Base-by-base conservation (phyloP, 2,888 invertebrate genomes). In the Drosophila heteroneura region DNA sequence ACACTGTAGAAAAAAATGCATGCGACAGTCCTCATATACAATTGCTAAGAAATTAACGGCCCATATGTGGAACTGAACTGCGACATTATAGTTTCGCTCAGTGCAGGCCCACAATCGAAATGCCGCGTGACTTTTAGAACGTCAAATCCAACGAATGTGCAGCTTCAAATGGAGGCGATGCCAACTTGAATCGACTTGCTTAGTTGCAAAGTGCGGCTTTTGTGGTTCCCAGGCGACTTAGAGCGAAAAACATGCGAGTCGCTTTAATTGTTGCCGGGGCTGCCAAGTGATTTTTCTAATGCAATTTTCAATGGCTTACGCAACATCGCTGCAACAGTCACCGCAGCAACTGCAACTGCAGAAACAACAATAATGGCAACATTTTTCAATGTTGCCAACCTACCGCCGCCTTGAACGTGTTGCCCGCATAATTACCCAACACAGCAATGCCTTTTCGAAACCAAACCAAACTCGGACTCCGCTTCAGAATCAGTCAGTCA, bases 201-300 rank as follows among this genome's bases (percentile, higher is more conserved):
- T 44, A 70, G 71, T 63, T 69, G 73, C 66, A 72, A 77, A 77
- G 74, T 76, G 79, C 79, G 80, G 85, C 85, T 87, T 85, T 85
- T 85, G 85, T 79, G 85, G 85, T 85, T 85, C 85, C 85, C 85
- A 85, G 77, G 85, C 85, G 85, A 74, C 83, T 87, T 87, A 74
- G 62, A 81, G 81, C 77, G 76, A 70, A 84, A 82, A 85, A 87
- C 85, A 85, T 87, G 88, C 82, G 84, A 89, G 79, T 76, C 82
- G 86, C 87, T 89, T 87, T 87, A 87, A 87, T 89, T 87, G 87
- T 84, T 89, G 89, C 86, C 82, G 74, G 70, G 64, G 81, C 69
- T 63, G 73, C 77, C 80, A 85, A 89, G 84, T 89, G 86, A 86
- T 83, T 84, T 87, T 86, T 89, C 89, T 89, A 87, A 89, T 87